Conservation (phyloP, 2,888 invertebrate species). For the Athalia circularis region DNA sequence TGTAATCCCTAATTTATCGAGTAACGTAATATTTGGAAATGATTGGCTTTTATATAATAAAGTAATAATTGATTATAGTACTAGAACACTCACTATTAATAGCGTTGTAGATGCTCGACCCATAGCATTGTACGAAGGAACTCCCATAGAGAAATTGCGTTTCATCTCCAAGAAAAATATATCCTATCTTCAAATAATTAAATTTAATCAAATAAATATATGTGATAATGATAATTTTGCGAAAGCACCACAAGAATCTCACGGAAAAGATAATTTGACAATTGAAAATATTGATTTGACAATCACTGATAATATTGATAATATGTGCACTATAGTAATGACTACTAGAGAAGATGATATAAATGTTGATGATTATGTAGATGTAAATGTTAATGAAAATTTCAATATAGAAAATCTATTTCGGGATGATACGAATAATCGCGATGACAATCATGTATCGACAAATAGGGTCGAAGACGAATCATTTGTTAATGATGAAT, state of each 20-base stretch:
- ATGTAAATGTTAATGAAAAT: conserved; percentile 3
- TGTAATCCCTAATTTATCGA: conserved; percentile 2
- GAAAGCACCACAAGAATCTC: too few species aligned
- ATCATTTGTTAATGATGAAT: background rate
- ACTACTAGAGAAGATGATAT: background rate
- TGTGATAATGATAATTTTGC: background rate
- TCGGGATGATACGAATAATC: background rate
- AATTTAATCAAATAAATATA: conserved; percentile 1
- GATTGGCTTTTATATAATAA: conserved; percentile 4
- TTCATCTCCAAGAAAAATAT: background rate
- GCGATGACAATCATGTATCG: background rate
- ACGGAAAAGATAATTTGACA: too few species aligned
- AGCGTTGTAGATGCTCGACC: background rate
- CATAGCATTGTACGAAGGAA: background rate
- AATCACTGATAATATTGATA: too few species aligned
- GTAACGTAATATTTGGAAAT: conserved; percentile 13
- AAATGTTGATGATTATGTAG: background rate
- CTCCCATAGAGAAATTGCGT: conserved; percentile 19
- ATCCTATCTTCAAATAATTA: background rate
- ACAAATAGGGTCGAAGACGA: background rate
- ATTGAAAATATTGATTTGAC: too few species aligned
- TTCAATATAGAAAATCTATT: background rate
- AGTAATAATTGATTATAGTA: background rate
- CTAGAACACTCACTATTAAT: background rate
- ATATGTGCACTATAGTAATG: too few species aligned